A percentile compares a stretch with the other conserved stretches of the same genome.
These are phyloP conservation scores for Bactericera cockerelli DNA, from an alignment of 1,140 invertebrate genomes.

Conservation along the genomic window DNA sequence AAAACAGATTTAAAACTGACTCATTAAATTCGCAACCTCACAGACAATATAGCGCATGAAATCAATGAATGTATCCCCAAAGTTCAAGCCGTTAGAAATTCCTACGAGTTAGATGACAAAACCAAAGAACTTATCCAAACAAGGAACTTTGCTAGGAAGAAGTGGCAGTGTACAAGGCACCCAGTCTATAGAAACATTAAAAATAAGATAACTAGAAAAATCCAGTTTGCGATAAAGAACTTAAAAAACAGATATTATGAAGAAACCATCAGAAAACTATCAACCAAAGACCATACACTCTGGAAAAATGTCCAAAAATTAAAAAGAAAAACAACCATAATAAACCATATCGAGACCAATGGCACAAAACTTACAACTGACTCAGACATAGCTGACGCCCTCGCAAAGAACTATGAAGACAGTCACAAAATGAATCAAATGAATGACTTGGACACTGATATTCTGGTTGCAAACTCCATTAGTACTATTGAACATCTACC, in stretches of 20 bases:
- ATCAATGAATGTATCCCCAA: background rate
- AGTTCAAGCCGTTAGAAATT: background rate
- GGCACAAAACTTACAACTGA: background rate
- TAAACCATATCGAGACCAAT: background rate
- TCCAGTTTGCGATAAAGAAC: background rate
- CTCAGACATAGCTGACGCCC: background rate
- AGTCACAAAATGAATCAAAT: too few relatives aligned
- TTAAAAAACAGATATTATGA: background rate
- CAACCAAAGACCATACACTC: background rate
- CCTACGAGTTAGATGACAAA: background rate
- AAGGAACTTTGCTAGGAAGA: background rate
- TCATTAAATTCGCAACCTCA: background rate
- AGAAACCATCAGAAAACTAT: background rate
- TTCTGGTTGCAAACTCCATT: too few relatives aligned
- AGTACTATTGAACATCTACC: too few relatives aligned
- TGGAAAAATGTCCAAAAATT: background rate
- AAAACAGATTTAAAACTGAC: too few relatives aligned
- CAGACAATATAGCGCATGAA: background rate
- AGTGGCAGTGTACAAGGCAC: background rate
- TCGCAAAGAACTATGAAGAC: background rate
- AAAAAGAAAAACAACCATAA: background rate
- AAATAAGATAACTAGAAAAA: background rate
- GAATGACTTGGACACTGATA: too few relatives aligned
- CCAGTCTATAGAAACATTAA: background rate
- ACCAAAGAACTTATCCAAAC: background rate